phyloP scores from a whole-genome alignment of 1,140 invertebrate genomes.

The Theocolax elegans region DNA sequence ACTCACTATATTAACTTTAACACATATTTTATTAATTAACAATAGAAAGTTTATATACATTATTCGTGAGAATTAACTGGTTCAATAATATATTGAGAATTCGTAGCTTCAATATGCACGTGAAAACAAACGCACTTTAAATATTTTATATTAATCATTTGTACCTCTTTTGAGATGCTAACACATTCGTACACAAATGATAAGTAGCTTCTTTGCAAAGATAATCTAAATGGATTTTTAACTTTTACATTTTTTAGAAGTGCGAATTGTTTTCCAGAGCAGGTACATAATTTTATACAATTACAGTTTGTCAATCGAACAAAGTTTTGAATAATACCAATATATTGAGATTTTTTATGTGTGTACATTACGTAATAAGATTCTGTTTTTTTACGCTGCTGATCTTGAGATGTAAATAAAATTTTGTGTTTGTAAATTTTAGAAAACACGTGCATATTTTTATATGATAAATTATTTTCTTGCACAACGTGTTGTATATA shows the following conservation, averaged over 20 bases:
- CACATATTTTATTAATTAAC: no score
- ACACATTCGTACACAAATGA: neutral
- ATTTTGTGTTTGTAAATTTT: neutral
- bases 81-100: no score
- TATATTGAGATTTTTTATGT: neutral
- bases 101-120: neutral
- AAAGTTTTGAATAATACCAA: no score
- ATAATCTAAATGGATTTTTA: neutral
- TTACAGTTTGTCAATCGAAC: no score
- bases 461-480: neutral
- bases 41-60: no score
- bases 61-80: no score
- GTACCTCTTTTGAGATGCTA: no score
- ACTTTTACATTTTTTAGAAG: neutral
- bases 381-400: neutral
- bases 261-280: neutral
- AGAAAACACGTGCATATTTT: neutral
- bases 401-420: neutral
- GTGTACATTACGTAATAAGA: neutral
- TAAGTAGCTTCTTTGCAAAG: neutral
- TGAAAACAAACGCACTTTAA: constrained; percentile 8
- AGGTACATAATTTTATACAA: constrained; percentile 3
- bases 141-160: no score
- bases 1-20: no score
- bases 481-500: constrained; percentile 6